Conservation (phyloP, 2,888 invertebrate species). For the Elmis aenea region DNA sequence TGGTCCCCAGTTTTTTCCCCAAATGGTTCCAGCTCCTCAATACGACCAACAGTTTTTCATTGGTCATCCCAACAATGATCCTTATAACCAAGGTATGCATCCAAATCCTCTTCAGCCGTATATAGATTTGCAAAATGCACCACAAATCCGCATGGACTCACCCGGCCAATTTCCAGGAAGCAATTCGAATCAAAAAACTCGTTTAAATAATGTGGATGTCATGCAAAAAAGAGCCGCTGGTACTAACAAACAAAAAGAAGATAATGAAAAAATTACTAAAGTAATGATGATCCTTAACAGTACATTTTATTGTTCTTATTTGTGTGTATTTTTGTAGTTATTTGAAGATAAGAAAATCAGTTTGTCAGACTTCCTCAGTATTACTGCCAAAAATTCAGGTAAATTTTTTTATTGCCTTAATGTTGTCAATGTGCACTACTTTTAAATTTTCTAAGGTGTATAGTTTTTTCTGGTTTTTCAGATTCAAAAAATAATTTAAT, state of each 20-base stretch:
- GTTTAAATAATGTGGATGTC: neutral
- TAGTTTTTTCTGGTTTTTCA: neutral
- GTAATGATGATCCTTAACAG: slow-evolving; percentile 13
- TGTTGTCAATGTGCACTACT: too few relatives aligned
- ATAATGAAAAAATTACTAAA: slow-evolving; percentile 15
- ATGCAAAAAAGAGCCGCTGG: neutral
- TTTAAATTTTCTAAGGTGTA: too few relatives aligned
- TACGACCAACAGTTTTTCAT: slow-evolving; percentile 42
- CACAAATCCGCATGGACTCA: too few relatives aligned
- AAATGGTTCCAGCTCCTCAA: slow-evolving; percentile 11
- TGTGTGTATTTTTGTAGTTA: slow-evolving; percentile 34
- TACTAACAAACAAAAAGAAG: slow-evolving; percentile 4
- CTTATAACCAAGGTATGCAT: neutral
- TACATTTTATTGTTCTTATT: slow-evolving; percentile 6
- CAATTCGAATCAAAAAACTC: neutral
- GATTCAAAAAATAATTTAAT: too few relatives aligned
- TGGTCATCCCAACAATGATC: slow-evolving; percentile 23
- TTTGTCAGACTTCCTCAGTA: slow-evolving; percentile 42
- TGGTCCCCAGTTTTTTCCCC: slow-evolving; percentile 7
- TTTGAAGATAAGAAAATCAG: slow-evolving; percentile 44
- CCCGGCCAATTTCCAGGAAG: too few relatives aligned
- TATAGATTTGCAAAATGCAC: too few relatives aligned
- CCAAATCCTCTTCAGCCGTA: too few relatives aligned
- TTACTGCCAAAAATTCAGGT: slow-evolving; percentile 43
- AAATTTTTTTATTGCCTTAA: slow-evolving; percentile 27